Evolutionary conservation across 1,140 invertebrate genomes (phyloP).

Genomic region (Sogatella furcifera): DNA sequence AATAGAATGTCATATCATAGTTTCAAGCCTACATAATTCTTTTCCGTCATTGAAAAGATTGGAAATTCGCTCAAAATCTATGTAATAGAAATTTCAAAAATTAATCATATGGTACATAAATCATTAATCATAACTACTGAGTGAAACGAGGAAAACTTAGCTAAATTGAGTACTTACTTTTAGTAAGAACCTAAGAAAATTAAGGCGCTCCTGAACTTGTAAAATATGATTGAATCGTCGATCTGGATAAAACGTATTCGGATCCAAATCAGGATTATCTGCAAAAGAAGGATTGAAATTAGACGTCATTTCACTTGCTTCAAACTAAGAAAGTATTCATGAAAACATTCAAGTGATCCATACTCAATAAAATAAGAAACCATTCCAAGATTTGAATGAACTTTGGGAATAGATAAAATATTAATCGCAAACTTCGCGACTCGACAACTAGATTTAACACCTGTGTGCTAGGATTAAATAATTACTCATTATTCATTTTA

Average conservation of each 20-base stretch:
- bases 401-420: too few species aligned
- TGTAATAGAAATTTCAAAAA: background rate
- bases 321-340: background rate
- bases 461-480: too few species aligned
- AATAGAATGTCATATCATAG: too few species aligned
- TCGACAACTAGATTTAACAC: too few species aligned
- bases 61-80: too few species aligned
- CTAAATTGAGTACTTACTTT: constrained; percentile 40
- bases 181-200: constrained; percentile 83
- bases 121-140: background rate
- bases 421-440: too few species aligned
- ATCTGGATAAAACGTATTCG: constrained; percentile 73
- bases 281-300: constrained; percentile 15
- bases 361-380: too few species aligned
- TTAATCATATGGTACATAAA: background rate
- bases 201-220: constrained; percentile 89
- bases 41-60: too few species aligned
- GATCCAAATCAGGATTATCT: constrained; percentile 67
- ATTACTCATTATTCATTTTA: too few species aligned
- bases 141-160: background rate
- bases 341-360: too few species aligned
- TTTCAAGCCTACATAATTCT: too few species aligned
- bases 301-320: background rate
- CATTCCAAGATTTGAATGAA: too few species aligned
- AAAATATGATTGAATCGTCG: constrained; percentile 82